Percentiles rank a stretch among this genome's conserved stretches.
Evolutionary conservation across 2,797 vertebrate species (phyloP).

Genomic region (Parotocinclus haroldoi): DNA sequence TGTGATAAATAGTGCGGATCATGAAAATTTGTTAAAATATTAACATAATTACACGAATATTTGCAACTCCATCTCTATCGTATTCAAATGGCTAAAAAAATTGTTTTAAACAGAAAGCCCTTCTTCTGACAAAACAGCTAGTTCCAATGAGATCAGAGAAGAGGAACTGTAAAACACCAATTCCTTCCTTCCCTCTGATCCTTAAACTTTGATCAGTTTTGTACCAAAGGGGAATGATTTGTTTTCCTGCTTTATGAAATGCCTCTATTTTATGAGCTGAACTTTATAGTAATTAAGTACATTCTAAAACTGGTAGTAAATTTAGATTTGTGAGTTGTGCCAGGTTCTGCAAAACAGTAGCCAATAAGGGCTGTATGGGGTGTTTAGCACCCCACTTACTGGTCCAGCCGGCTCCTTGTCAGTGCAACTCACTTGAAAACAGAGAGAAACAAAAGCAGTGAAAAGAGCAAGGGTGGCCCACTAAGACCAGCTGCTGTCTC

Average conservation of each 20-base stretch:
- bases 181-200: not conserved
- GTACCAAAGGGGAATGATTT: not conserved
- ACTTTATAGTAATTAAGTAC: not conserved
- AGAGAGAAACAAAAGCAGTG: constrained; percentile 45
- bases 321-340: not conserved
- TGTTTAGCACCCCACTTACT: constrained; percentile 46
- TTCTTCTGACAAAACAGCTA: not conserved
- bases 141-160: not conserved
- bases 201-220: not conserved
- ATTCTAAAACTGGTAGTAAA: constrained; percentile 6
- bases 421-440: constrained; percentile 54
- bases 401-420: constrained; percentile 52
- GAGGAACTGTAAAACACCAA: constrained; percentile 6
- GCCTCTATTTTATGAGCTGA: constrained; percentile 1
- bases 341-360: constrained; percentile 28
- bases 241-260: constrained; percentile 1
- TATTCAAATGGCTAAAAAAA: no score
- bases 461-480: constrained; percentile 40
- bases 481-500: constrained; percentile 46
- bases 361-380: constrained; percentile 15
- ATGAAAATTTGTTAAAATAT: no score
- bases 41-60: no score
- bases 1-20: no score
- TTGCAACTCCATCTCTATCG: no score
- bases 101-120: not conserved